Evolutionary conservation across 1,140 invertebrate genomes (phyloP), one percentile per base, ranked within the genome.

Genomic region (Drosophila kikkawai): DNA sequence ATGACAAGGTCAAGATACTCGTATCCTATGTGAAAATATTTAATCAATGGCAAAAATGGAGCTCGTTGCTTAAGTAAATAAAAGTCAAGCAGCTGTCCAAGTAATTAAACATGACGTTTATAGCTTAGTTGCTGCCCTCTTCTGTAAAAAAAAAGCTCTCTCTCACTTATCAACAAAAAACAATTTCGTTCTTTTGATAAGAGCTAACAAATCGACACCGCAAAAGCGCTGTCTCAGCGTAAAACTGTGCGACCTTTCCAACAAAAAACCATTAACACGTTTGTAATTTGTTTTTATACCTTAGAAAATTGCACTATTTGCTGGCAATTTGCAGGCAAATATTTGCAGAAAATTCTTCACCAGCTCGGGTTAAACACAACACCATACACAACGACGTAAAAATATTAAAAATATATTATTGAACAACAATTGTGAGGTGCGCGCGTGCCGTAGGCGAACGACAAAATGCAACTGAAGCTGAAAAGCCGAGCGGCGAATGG

Each of bases 401-500:
- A 48, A 36, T 58, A 47, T 44, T 59, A 12, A 68, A 75, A 59
- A 22, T 45, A 29, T n/a, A 29, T 48, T 48, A n/a, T 44, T 61
- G 26, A 75, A 70, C 41, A 73, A 50, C 67, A 48, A 76, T 76
- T 68, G 29, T 42, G 57, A 39, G 70, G 71, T 82, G 75, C 78
- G 67, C 77, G 80, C 77, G 80, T 78, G 80, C 66, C 73, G 58
- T 7, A 61, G 63, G 75, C 78, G 78, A 92, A 61, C 79, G 80
- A 90, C 91, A 79, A 90, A 92, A 67, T 92, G 87, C 91, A 92
- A 92, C 91, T 92, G 84, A 92, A 80, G 55, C 75, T 73, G 67
- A 73, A 42, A 68, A 70, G 77, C 69, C 60, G 59, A 57, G 45
- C 59, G 55, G 61, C 44, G 66, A 76, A 69, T 61, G 71, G 60